Conservation (phyloP, 2,113 vertebrate species). For the Trogon melanurus region DNA sequence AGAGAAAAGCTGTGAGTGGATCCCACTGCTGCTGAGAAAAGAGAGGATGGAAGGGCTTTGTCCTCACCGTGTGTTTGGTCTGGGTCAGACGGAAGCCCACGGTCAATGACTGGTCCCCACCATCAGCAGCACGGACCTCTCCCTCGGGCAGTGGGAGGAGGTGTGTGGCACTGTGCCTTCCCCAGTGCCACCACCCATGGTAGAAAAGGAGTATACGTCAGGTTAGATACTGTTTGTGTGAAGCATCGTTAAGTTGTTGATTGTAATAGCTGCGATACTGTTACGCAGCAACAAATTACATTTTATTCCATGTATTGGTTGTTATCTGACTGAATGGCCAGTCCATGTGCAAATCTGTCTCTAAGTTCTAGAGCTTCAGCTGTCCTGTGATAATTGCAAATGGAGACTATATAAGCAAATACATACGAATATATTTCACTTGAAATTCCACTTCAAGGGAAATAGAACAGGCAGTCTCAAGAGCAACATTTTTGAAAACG, state of each 20-base stretch:
- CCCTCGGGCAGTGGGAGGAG: not conserved
- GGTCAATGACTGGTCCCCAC: not conserved
- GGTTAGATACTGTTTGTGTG: not conserved
- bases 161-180: not conserved
- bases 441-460: not conserved
- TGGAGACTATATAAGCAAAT: not conserved
- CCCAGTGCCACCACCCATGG: not conserved
- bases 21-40: not conserved
- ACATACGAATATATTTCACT: too few species aligned
- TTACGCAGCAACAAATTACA: not conserved
- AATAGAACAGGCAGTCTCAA: not conserved
- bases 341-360: not conserved
- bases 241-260: not conserved
- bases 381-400: not conserved
- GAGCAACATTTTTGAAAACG: not conserved
- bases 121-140: not conserved
- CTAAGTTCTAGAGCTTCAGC: not conserved
- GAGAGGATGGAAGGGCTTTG: not conserved
- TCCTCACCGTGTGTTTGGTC: not conserved
- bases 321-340: not conserved
- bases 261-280: not conserved
- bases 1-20: not conserved
- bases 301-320: not conserved
- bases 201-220: not conserved
- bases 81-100: not conserved